Evolutionary conservation across 1,140 invertebrate genomes (phyloP).

Genomic region (Mercenaria mercenaria): DNA sequence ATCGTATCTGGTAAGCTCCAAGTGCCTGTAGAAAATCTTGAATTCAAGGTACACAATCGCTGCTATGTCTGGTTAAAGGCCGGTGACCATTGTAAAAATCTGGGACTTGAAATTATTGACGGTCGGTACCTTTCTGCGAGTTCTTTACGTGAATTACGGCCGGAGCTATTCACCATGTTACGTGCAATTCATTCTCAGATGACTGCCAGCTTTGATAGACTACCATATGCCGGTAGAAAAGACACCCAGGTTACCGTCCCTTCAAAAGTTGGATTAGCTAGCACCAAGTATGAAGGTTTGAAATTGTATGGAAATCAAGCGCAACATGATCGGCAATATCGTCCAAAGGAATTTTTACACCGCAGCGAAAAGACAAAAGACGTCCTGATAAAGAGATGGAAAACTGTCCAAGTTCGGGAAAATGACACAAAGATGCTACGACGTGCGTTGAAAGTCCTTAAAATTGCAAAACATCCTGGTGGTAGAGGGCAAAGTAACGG

Average conservation of each 20-base stretch:
- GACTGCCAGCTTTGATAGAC: background rate
- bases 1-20: slow-evolving; percentile 3
- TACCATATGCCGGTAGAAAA: background rate
- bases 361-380: background rate
- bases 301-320: background rate
- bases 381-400: background rate
- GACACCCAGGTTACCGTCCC: background rate
- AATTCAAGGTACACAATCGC: background rate
- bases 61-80: background rate
- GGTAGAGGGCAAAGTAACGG: background rate
- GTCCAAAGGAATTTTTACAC: background rate
- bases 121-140: background rate
- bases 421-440: background rate
- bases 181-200: background rate
- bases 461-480: too few relatives aligned
- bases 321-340: too few relatives aligned
- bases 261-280: slow-evolving; percentile 28
- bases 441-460: background rate
- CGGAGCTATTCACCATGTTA: slow-evolving; percentile 14
- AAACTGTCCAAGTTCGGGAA: background rate
- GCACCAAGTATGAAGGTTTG: background rate
- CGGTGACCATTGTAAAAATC: background rate
- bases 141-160: background rate
- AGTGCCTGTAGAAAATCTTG: background rate
- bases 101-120: background rate